Conservation (phyloP, 2,113 vertebrate genomes). For the Rana temporaria region DNA sequence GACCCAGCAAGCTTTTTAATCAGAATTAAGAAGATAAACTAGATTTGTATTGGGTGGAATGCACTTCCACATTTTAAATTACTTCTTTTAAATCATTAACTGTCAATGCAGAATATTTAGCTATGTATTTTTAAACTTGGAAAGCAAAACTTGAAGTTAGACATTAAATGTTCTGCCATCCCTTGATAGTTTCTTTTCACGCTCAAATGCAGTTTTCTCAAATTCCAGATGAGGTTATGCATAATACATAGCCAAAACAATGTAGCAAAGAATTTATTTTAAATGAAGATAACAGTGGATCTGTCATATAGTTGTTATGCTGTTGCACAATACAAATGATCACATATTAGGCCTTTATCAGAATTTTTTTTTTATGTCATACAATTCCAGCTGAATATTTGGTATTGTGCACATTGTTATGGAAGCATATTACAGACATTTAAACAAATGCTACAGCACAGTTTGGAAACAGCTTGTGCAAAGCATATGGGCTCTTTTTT, state of each 20-base stretch:
- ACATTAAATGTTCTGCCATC: conserved; percentile 37
- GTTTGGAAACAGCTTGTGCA: conserved; percentile 28
- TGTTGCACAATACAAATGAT: background rate
- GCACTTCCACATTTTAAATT: background rate
- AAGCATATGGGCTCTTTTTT: conserved; percentile 43
- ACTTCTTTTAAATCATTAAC: background rate
- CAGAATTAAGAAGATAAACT: too few relatives aligned
- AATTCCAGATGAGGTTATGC: conserved; percentile 52
- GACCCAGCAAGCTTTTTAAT: too few relatives aligned
- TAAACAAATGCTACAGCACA: background rate
- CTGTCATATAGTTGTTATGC: conserved; percentile 10
- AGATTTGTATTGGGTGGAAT: too few relatives aligned
- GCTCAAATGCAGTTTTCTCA: conserved; percentile 45
- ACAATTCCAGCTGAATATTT: conserved; percentile 2
- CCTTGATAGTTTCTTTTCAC: conserved; percentile 45
- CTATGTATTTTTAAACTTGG: conserved; percentile 42
- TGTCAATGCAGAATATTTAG: conserved; percentile 2
- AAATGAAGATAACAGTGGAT: conserved; percentile 37
- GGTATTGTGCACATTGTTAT: background rate
- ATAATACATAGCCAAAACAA: conserved; percentile 56
- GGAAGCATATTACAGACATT: conserved; percentile 11
- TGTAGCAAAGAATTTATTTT: conserved; percentile 49
- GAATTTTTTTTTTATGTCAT: background rate
- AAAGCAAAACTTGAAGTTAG: conserved; percentile 41
- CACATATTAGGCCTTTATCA: background rate